Conservation (phyloP, 2,888 invertebrate species). For the Pherbina coryleti region DNA sequence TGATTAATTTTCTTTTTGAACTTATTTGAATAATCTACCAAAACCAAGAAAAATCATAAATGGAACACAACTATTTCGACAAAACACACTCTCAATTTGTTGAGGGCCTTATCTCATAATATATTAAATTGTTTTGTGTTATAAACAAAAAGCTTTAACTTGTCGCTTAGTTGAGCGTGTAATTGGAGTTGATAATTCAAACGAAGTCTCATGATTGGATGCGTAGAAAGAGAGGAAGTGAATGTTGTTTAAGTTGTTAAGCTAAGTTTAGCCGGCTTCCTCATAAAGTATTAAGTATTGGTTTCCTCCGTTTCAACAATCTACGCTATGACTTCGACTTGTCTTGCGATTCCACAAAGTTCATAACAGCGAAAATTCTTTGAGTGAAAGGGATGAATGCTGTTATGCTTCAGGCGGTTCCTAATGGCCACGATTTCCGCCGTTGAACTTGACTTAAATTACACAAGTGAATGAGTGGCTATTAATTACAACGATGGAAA, state of each 20-base stretch:
- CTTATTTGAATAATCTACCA: too few species aligned
- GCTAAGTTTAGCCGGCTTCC: not conserved
- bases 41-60: too few species aligned
- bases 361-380: too few species aligned
- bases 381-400: not conserved
- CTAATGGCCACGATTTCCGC: slow-evolving; percentile 19
- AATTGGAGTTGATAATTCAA: slow-evolving; percentile 66
- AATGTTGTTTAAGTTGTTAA: not conserved
- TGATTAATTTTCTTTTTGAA: too few species aligned
- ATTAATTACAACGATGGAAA: too few species aligned
- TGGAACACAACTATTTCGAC: too few species aligned
- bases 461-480: not conserved
- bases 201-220: slow-evolving; percentile 35
- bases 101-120: too few species aligned
- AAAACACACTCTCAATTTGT: too few species aligned
- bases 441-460: slow-evolving; percentile 13
- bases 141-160: not conserved
- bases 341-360: not conserved
- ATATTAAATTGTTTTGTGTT: too few species aligned
- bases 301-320: not conserved
- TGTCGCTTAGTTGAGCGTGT: slow-evolving; percentile 45
- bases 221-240: not conserved
- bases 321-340: not conserved
- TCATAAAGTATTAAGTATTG: not conserved
- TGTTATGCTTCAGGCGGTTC: not conserved